phyloP scores from a whole-genome alignment of 2,113 vertebrate species.

The Zapornia atra region DNA sequence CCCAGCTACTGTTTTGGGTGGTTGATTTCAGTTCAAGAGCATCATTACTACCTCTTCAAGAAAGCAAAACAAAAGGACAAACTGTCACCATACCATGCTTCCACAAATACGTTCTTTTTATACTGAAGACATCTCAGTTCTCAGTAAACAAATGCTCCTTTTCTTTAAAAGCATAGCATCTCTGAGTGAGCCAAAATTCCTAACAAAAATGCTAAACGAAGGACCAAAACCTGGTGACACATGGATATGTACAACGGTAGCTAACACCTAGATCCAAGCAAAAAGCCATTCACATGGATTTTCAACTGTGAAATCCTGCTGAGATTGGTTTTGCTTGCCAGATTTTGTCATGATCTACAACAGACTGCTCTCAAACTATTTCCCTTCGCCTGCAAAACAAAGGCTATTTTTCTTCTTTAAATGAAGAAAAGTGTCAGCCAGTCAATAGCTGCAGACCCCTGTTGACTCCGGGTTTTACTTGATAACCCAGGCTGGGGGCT shows the following conservation, averaged over 20 bases:
- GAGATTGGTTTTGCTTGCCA: constrained; percentile 50
- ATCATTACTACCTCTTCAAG: not conserved
- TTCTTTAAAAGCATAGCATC: not conserved
- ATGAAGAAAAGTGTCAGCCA: constrained; percentile 6
- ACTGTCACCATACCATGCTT: not conserved
- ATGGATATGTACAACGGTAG: not conserved
- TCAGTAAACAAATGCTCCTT: not conserved
- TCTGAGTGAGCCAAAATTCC: not conserved
- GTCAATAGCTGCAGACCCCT: not conserved
- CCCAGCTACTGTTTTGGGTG: not conserved
- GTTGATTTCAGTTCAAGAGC: not conserved
- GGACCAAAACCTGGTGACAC: not conserved
- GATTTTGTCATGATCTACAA: constrained; percentile 47
- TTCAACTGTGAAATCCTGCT: constrained; percentile 57
- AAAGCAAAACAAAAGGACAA: not conserved
- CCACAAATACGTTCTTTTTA: not conserved
- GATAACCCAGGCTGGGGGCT: not conserved
- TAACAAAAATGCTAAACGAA: constrained; percentile 20
- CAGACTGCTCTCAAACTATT: not conserved
- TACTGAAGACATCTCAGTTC: not conserved
- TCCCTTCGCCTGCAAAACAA: constrained; percentile 31
- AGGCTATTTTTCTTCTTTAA: constrained; percentile 40
- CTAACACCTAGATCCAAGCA: constrained; percentile 24
- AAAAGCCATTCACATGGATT: constrained; percentile 38
- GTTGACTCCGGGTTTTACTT: not conserved